Evolutionary conservation across 2,888 invertebrate species (phyloP).

Genomic region (Galeruca laticollis): DNA sequence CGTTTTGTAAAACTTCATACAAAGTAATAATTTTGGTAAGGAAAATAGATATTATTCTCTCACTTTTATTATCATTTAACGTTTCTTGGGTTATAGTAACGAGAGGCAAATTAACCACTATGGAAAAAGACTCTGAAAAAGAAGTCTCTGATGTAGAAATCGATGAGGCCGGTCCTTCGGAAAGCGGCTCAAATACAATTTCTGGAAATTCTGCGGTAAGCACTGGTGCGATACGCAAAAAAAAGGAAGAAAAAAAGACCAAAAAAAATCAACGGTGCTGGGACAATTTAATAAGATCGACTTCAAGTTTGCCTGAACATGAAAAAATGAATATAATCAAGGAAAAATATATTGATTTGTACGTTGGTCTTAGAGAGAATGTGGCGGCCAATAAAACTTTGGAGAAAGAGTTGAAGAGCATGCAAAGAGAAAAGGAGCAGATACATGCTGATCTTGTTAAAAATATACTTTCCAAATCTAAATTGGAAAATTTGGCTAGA

Average conservation of each 20-base stretch:
- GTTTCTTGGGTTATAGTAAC: slow-evolving; percentile 19
- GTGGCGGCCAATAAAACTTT: slow-evolving; percentile 62
- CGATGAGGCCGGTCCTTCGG: neutral
- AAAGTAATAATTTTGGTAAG: neutral
- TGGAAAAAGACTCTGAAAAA: neutral
- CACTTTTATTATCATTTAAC: neutral
- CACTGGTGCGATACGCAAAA: slow-evolving; percentile 42
- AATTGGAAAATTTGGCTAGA: slow-evolving; percentile 89
- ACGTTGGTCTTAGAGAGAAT: slow-evolving; percentile 77
- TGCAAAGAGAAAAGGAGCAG: slow-evolving; percentile 84
- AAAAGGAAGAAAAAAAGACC: slow-evolving; percentile 47
- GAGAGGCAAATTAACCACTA: neutral
- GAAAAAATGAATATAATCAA: slow-evolving; percentile 79
- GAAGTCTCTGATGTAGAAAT: neutral
- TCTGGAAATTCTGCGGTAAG: slow-evolving; percentile 10
- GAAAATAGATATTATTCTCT: neutral
- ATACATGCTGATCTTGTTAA: slow-evolving; percentile 86
- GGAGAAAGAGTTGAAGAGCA: slow-evolving; percentile 67
- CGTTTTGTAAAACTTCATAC: neutral
- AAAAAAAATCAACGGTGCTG: slow-evolving; percentile 70
- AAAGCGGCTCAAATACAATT: slow-evolving; percentile 1
- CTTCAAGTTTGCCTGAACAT: slow-evolving; percentile 72
- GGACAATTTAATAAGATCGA: slow-evolving; percentile 76
- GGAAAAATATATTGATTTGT: slow-evolving; percentile 81
- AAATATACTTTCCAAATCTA: slow-evolving; percentile 82